phyloP scores from a whole-genome alignment of 2,113 vertebrate species.

The Centropus bengalensis region DNA sequence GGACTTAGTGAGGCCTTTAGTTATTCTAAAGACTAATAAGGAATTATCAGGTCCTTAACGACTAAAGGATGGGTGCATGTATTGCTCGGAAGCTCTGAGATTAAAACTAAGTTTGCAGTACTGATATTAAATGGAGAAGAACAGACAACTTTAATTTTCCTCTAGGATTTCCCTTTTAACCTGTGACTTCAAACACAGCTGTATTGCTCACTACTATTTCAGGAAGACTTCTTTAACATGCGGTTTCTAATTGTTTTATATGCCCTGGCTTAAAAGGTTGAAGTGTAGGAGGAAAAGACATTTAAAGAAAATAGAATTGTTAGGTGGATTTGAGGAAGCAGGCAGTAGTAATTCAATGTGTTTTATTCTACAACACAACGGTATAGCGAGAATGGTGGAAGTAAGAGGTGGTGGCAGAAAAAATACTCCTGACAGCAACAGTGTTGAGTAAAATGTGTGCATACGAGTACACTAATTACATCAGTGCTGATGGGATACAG shows the following conservation, averaged over 20 bases:
- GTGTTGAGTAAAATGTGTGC: neutral
- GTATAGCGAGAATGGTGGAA: neutral
- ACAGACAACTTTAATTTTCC: neutral
- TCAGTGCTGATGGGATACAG: neutral
- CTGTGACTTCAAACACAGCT: neutral
- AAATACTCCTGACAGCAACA: neutral
- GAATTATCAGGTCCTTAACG: neutral
- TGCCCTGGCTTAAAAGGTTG: neutral
- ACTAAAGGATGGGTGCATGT: neutral
- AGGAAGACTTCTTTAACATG: neutral
- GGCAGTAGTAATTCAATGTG: neutral
- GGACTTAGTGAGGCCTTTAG: neutral
- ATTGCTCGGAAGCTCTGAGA: neutral
- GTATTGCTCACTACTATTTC: neutral
- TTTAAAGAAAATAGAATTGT: neutral
- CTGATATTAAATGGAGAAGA: neutral
- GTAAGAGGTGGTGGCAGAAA: neutral
- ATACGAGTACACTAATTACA: neutral
- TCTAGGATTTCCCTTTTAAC: neutral
- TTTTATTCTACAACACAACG: neutral
- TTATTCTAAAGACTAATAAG: neutral
- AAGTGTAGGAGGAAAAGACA: neutral
- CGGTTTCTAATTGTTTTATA: neutral
- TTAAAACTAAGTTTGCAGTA: neutral
- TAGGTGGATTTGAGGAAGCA: neutral